Evolutionary conservation across 2,888 invertebrate species (phyloP), one percentile per base, ranked within the genome.

Genomic region (Acleris literana): DNA sequence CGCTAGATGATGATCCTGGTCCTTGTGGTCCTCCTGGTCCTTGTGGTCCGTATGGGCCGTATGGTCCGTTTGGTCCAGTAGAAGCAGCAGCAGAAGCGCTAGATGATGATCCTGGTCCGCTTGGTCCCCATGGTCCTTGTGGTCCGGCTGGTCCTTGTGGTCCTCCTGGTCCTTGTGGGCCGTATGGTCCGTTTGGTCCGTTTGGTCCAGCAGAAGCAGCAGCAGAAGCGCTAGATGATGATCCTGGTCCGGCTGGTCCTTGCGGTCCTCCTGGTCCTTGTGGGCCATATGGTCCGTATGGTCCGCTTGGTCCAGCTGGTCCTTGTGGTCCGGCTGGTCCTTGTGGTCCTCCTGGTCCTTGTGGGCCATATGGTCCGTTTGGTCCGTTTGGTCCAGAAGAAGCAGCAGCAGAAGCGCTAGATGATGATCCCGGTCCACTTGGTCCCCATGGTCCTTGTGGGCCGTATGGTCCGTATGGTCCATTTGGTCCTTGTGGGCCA

Each of bases 401-500:
- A 25, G 25, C 25, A 25, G 25, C 25, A 25, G 25, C 25, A 1
- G n/a, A n/a, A n/a, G n/a, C n/a, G n/a, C 25, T 25, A 25, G 25
- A 5, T 25, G 25, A 25, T 25, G 25, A 25, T 25, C 25, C 25
- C 5, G 25, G 25, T 25, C 25, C 25, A 1, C 5, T 25, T 25
- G 25, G 25, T 7, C n/a, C 5, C 1, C 25, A 0, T 56, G 44
- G 56, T 25, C 55, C 59, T 1, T 9, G 2, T 63, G 51, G 43
- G 44, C 63, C 58, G 0, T 52, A 0, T 54, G 61, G n/a, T 52
- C 63, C 58, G 0, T 52, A 0, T 54, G 61, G n/a, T 43, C 64
- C 68, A 16, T 3, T 17, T 49, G 63, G 43, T 51, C 58, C 67
- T 18, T 20, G 20, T 44, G 63, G 44, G 49, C 63, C 62, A 53